These are phyloP conservation scores for Jacana jacana DNA, from an alignment of 2,113 vertebrate genomes.

Conservation along the genomic window DNA sequence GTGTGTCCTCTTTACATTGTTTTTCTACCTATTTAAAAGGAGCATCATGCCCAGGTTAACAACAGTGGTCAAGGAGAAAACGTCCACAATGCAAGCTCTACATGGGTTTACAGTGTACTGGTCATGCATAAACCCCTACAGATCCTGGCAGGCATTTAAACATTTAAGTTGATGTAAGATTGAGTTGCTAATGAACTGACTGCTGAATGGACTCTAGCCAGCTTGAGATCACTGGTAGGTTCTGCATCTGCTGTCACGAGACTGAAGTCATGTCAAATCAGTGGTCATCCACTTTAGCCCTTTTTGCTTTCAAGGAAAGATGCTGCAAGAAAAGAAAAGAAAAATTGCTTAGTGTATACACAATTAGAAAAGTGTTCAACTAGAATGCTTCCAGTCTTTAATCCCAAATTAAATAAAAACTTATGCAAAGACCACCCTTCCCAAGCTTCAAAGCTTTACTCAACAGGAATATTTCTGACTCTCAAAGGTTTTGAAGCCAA, in stretches of 20 bases:
- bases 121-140: constrained; percentile 58
- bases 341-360: background rate
- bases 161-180: constrained; percentile 7
- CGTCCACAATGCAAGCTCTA: constrained; percentile 21
- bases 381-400: background rate
- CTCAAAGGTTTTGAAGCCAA: background rate
- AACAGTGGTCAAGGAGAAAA: background rate
- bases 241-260: constrained; percentile 1
- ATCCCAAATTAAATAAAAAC: background rate
- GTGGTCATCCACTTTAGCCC: constrained; percentile 77
- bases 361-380: background rate
- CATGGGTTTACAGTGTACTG: constrained; percentile 44
- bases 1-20: constrained; percentile 18
- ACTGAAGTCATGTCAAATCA: constrained; percentile 32
- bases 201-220: constrained; percentile 46
- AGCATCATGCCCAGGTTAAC: constrained; percentile 43
- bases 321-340: constrained; percentile 63
- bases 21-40: constrained; percentile 55
- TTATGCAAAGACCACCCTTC: background rate
- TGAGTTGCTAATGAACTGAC: constrained; percentile 22
- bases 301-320: constrained; percentile 80
- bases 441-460: background rate
- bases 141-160: constrained; percentile 50
- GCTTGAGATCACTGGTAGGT: constrained; percentile 8
- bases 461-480: background rate